Conservation (phyloP, 2,888 invertebrate genomes). For the Invenusta paracnida region DNA sequence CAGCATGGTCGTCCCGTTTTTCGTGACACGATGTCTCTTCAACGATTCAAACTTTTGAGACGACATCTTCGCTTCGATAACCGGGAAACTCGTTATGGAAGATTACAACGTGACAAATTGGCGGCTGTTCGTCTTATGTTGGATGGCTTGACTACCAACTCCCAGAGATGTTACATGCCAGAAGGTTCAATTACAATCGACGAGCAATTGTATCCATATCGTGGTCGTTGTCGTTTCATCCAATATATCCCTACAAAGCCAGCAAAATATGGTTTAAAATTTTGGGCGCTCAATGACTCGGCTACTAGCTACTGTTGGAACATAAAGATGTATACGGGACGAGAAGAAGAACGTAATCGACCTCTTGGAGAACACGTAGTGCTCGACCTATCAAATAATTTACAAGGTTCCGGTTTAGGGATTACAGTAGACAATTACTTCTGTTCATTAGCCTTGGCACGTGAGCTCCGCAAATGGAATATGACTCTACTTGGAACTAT, state of each 20-base stretch:
- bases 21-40: background rate
- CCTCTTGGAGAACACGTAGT: slow-evolving; percentile 25
- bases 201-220: slow-evolving; percentile 11
- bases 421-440: slow-evolving; percentile 28
- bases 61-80: slow-evolving; percentile 31
- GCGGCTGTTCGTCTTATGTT: slow-evolving; percentile 8
- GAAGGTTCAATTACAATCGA: background rate
- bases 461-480: background rate
- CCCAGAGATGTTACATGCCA: background rate
- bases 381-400: background rate
- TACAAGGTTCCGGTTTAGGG: slow-evolving; percentile 14
- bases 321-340: background rate
- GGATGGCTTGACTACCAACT: slow-evolving; percentile 5
- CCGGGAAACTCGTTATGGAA: slow-evolving; percentile 1
- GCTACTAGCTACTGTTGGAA: slow-evolving; percentile 14
- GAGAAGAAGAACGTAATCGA: background rate
- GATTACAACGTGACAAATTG: slow-evolving; percentile 29
- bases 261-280: background rate
- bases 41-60: background rate
- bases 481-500: slow-evolving; percentile 20
- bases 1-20: background rate
- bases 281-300: slow-evolving; percentile 14
- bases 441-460: slow-evolving; percentile 30
- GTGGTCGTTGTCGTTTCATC: background rate
- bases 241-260: slow-evolving; percentile 21